phyloP scores from a whole-genome alignment of 2,113 vertebrate species.

The Colaptes auratus region DNA sequence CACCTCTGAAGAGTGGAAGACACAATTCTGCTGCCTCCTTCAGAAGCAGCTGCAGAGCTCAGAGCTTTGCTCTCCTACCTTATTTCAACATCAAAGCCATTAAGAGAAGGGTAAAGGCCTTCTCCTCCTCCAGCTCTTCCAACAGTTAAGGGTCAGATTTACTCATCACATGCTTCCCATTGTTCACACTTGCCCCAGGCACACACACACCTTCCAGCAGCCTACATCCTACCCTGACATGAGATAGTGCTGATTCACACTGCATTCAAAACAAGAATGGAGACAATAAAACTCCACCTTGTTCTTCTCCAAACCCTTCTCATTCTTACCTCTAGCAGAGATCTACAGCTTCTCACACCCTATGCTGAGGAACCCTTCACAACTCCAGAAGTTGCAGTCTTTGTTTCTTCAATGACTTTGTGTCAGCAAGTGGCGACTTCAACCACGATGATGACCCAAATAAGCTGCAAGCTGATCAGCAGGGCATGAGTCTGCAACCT shows the following conservation, averaged over 20 bases:
- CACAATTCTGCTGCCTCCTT: background rate
- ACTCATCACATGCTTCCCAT: background rate
- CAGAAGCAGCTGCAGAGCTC: background rate
- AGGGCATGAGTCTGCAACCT: background rate
- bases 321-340: background rate
- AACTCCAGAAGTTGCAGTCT: background rate
- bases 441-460: background rate
- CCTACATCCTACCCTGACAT: fast-evolving
- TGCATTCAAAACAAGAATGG: background rate
- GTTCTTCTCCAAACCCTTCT: background rate
- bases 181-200: fast-evolving
- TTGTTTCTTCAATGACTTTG: background rate
- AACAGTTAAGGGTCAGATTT: background rate
- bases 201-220: background rate
- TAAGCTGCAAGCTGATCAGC: background rate
- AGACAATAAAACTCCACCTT: background rate
- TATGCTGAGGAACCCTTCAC: background rate
- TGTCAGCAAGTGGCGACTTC: background rate
- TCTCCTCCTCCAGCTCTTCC: background rate
- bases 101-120: background rate
- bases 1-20: background rate
- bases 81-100: background rate
- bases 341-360: background rate
- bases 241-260: background rate
- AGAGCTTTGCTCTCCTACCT: background rate